phyloP scores from a whole-genome alignment of 1,140 invertebrate species.

The Medauroidea extradentata region DNA sequence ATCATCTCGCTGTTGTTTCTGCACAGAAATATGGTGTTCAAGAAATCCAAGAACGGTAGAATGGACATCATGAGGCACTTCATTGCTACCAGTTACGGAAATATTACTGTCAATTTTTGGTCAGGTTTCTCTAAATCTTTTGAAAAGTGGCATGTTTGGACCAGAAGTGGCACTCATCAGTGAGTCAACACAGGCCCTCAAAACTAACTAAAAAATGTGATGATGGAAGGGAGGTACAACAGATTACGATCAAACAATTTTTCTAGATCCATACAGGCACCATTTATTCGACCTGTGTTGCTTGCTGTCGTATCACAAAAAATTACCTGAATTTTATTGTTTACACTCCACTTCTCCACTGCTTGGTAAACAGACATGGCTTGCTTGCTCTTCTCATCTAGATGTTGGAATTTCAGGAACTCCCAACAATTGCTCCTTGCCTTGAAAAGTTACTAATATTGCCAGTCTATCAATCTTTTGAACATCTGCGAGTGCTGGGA shows the following conservation, averaged over 20 bases:
- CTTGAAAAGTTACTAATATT: too few relatives aligned
- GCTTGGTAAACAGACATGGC: slow-evolving; percentile 6
- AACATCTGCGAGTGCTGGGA: too few relatives aligned
- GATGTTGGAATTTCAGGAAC: too few relatives aligned
- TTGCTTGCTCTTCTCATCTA: slow-evolving; percentile 5
- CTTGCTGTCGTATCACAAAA: too few relatives aligned
- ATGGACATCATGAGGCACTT: background rate
- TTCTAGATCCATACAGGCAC: slow-evolving; percentile 7
- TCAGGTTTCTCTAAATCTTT: too few relatives aligned
- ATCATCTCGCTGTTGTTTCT: slow-evolving; percentile 26
- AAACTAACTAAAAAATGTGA: too few relatives aligned
- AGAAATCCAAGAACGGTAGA: background rate
- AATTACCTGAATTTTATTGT: slow-evolving; percentile 18
- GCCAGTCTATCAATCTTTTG: too few relatives aligned
- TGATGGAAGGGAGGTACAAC: slow-evolving; percentile 18
- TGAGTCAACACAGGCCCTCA: slow-evolving; percentile 13
- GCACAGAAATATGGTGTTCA: background rate
- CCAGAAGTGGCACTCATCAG: slow-evolving; percentile 12
- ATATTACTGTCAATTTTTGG: slow-evolving; percentile 20
- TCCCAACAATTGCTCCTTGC: too few relatives aligned
- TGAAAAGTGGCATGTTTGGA: too few relatives aligned
- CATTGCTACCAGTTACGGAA: slow-evolving; percentile 18
- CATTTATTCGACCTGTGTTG: slow-evolving; percentile 22
- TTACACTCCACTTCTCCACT: slow-evolving; percentile 22
- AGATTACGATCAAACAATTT: slow-evolving; percentile 2